phyloP scores from a whole-genome alignment of 1,140 invertebrate species.

The Hetaerina americana region DNA sequence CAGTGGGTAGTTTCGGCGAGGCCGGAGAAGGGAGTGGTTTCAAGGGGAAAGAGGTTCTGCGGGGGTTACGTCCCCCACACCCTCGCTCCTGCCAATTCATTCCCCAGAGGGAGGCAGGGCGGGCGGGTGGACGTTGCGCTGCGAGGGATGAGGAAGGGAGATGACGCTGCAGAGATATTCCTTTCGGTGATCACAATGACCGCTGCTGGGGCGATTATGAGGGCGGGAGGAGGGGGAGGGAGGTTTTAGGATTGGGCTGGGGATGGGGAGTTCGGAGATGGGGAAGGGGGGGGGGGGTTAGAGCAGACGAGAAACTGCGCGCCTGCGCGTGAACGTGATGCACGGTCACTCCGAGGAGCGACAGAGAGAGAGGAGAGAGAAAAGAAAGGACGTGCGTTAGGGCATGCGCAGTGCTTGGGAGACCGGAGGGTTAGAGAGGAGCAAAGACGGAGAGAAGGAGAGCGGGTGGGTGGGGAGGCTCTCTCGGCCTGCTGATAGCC shows the following conservation, averaged over 20 bases:
- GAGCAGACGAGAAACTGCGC: too few species aligned
- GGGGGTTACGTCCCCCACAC: neutral
- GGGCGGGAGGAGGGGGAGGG: neutral
- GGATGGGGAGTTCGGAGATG: neutral
- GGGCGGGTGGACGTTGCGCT: neutral
- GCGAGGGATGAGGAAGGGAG: too few species aligned
- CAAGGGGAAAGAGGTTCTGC: neutral
- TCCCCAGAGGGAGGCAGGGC: neutral
- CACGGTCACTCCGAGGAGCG: too few species aligned
- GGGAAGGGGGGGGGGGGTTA: neutral
- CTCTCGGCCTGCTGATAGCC: too few species aligned
- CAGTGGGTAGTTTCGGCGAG: neutral
- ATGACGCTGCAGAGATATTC: neutral
- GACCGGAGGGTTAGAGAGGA: neutral
- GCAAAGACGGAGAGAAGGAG: neutral
- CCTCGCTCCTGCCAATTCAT: too few species aligned
- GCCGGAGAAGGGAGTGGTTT: neutral
- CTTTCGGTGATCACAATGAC: neutral
- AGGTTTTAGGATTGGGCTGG: neutral
- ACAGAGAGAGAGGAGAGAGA: too few species aligned
- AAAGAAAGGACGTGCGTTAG: too few species aligned
- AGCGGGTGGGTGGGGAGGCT: neutral
- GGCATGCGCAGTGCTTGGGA: too few species aligned
- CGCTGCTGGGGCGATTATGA: neutral
- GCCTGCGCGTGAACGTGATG: too few species aligned